Percentiles rank a stretch among this genome's conserved stretches.
These are phyloP conservation scores for Pogonocherus hispidulus DNA, from an alignment of 2,888 invertebrate species.

Conservation along the genomic window DNA sequence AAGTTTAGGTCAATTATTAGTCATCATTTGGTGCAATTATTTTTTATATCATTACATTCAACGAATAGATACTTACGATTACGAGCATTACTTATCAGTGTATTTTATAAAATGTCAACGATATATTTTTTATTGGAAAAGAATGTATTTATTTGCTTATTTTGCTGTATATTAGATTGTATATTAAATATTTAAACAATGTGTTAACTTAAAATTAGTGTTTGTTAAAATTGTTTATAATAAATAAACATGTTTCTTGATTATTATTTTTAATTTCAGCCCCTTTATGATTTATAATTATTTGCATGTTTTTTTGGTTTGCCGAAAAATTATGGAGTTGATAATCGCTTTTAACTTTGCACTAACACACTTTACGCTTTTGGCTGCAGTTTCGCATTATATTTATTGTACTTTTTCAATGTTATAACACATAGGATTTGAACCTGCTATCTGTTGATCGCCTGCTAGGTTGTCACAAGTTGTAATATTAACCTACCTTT, in stretches of 20 bases:
- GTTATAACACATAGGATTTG: background rate
- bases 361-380: slow-evolving; percentile 37
- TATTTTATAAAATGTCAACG: background rate
- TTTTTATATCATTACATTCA: slow-evolving; percentile 9
- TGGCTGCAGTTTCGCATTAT: slow-evolving; percentile 29
- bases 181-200: slow-evolving; percentile 29
- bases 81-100: slow-evolving; percentile 17
- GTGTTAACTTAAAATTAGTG: slow-evolving; percentile 38
- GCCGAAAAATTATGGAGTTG: slow-evolving; percentile 61
- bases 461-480: background rate
- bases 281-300: slow-evolving; percentile 17
- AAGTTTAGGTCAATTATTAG: slow-evolving; percentile 12
- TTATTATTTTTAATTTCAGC: slow-evolving; percentile 32
- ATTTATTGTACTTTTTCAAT: background rate
- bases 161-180: slow-evolving; percentile 25
- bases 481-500: background rate
- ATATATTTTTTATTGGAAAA: slow-evolving; percentile 5
- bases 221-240: slow-evolving; percentile 55
- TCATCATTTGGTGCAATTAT: slow-evolving; percentile 6
- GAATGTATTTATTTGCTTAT: slow-evolving; percentile 23
- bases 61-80: slow-evolving; percentile 23
- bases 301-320: slow-evolving; percentile 33
- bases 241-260: slow-evolving; percentile 52
- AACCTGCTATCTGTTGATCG: background rate
- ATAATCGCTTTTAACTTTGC: slow-evolving; percentile 55